Base-by-base conservation (phyloP, 2,888 invertebrate genomes). In the Xylocampa areola region DNA sequence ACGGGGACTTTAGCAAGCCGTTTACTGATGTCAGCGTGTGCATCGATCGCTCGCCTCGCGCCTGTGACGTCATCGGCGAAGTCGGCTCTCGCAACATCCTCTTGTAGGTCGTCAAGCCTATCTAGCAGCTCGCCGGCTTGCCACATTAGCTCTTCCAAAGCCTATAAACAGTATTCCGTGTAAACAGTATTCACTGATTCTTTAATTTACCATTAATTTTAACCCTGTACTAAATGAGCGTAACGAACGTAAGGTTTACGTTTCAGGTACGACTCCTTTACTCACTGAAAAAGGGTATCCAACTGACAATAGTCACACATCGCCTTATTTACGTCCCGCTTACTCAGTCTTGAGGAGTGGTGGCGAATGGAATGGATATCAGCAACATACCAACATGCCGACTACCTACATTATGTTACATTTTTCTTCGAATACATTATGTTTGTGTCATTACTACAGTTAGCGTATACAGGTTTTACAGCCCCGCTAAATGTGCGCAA, bases 111-210 rank as follows among this genome's bases (percentile, higher is more conserved):
- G 81, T 99, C 99, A 60, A 99, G 95, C 66, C 98, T 96, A 86
- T 98, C 98, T 62, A 99, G 95, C 67, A 99, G 95, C 88, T 99
- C 99, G 41, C 97, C 97, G 1, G 98, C 98, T 94, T 98, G 98
- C 98, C 98, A 99, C 79, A 97, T 97, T 89, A 99, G 97, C 85
- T 98, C 98, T 93, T 99, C 99, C 78, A 99, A 95, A 53, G 98
- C 98, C 94, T 94, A 61, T 4, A 63, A 63, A 58, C 37, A 48
- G 35, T 32, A 23, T 32, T 4, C 8, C 37, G 7, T 43, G 16
- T 32, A 13, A 32, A 27, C 27, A 47, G 10, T 19, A 23, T 14
- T 11, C 16, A 36, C 14, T 4, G 0, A 1, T 21, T 32, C 3
- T 25, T 13, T 23, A 16, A 11, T 33, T 11, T n/a, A 30, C 11